Base-by-base conservation (phyloP, 2,888 invertebrate species). In the Eilema depressum region DNA sequence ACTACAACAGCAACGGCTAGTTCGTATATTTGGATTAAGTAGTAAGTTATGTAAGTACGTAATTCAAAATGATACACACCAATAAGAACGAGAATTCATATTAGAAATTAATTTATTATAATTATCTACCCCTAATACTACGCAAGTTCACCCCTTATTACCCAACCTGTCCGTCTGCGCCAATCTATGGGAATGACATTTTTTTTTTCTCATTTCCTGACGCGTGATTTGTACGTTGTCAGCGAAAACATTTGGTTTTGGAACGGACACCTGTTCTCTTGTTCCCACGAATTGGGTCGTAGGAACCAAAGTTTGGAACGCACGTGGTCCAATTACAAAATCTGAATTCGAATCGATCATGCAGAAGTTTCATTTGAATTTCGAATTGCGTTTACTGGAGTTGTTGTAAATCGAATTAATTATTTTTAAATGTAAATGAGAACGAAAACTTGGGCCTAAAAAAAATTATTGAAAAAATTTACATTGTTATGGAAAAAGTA, bases 221-320 rank as follows among this genome's bases (percentile, higher is more conserved):
- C 84, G 85, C 85, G 91, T 91, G 92, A 91, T 92, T 93, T 92
- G 91, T 89, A 86, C 82, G 85, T 76, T 83, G 86, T 88, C 88
- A 85, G 85, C 85, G 85, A 88, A 85, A 88, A 89, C 90, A 91
- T 89, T 90, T 90, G 89, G 88, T 84, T 87, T 86, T 75, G 65
- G 82, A 86, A 85, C 85, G 85, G 86, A 84, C 92, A 93, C 93
- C 93, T 93, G 93, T 93, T 89, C 75, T 70, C 53, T 69, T 62
- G 88, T 92, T 93, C 93, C 92, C 93, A 93, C 93, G 93, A 85
- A 79, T 79, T 77, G 80, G 83, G 85, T 79, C 83, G 64, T 66
- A 33, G 10, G 14, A 66, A 75, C 75, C 63, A 25, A 75, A 77
- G 78, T 83, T 83, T 73, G 60, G 81, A 82, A 81, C 76, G 80